Evolutionary conservation across 1,140 invertebrate genomes (phyloP).

Genomic region (Branchinecta lindahli): DNA sequence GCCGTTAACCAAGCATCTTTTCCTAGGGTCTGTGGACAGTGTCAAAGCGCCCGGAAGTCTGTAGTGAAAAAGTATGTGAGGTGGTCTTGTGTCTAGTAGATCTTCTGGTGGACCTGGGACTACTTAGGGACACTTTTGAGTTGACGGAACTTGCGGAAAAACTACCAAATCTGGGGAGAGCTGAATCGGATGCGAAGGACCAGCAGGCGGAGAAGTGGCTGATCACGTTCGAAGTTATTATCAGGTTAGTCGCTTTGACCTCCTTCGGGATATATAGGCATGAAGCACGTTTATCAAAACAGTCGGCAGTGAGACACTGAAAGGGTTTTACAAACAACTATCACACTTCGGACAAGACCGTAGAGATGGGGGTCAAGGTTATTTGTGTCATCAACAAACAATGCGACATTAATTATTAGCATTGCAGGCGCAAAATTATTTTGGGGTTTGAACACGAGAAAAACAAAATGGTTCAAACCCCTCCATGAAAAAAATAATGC

Average conservation of each 20-base stretch:
- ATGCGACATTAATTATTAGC: too few relatives aligned
- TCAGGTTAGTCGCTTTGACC: conserved; percentile 19
- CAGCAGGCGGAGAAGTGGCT: conserved; percentile 21
- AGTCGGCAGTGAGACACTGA: too few relatives aligned
- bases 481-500: too few relatives aligned
- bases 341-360: too few relatives aligned
- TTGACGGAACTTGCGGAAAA: background rate
- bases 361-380: too few relatives aligned
- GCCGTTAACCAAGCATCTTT: conserved; percentile 17
- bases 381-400: too few relatives aligned
- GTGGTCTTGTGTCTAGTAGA: conserved; percentile 76
- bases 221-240: conserved; percentile 21
- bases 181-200: conserved; percentile 9
- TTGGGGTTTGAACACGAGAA: too few relatives aligned
- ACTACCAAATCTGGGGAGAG: background rate
- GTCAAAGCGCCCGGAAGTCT: conserved; percentile 52
- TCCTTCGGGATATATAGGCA: too few relatives aligned
- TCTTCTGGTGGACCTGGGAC: conserved; percentile 69
- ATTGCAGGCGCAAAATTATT: too few relatives aligned
- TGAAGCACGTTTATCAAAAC: too few relatives aligned
- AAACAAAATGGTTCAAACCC: too few relatives aligned
- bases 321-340: too few relatives aligned
- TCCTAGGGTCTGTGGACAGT: conserved; percentile 67
- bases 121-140: conserved; percentile 32
- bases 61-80: conserved; percentile 70